phyloP scores from a whole-genome alignment of 2,888 invertebrate genomes.

The Empis stercorea region DNA sequence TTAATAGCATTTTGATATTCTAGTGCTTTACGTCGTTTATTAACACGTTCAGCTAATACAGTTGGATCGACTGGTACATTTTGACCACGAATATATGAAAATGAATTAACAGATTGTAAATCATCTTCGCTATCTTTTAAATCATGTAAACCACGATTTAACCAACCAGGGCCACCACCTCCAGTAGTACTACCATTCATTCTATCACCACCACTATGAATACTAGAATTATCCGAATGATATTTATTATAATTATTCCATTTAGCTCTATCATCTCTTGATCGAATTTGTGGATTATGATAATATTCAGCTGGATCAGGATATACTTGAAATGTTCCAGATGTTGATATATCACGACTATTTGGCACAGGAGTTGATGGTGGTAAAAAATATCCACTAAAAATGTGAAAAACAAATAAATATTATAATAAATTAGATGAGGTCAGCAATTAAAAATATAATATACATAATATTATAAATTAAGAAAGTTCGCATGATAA shows the following conservation, averaged over 20 bases:
- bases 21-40: constrained; percentile 66
- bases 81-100: constrained; percentile 70
- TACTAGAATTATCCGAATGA: constrained; percentile 28
- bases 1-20: constrained; percentile 79
- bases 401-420: no score
- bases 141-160: constrained; percentile 40
- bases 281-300: constrained; percentile 18
- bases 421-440: not conserved
- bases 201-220: constrained; percentile 28
- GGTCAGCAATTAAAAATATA: not conserved
- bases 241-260: constrained; percentile 52
- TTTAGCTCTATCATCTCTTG: constrained; percentile 48
- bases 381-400: constrained; percentile 23
- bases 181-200: constrained; percentile 3
- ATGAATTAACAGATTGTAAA: constrained; percentile 31
- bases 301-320: constrained; percentile 27
- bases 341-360: constrained; percentile 33
- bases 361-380: constrained; percentile 23
- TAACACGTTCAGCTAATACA: constrained; percentile 67
- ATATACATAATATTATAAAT: no score
- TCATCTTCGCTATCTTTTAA: constrained; percentile 39
- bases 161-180: constrained; percentile 38
- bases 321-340: constrained; percentile 32
- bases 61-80: constrained; percentile 71
- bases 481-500: constrained; percentile 2